Percentiles rank a stretch among this genome's conserved stretches.
phyloP scores from a whole-genome alignment of 1,140 invertebrate species.

The Bombus huntii region DNA sequence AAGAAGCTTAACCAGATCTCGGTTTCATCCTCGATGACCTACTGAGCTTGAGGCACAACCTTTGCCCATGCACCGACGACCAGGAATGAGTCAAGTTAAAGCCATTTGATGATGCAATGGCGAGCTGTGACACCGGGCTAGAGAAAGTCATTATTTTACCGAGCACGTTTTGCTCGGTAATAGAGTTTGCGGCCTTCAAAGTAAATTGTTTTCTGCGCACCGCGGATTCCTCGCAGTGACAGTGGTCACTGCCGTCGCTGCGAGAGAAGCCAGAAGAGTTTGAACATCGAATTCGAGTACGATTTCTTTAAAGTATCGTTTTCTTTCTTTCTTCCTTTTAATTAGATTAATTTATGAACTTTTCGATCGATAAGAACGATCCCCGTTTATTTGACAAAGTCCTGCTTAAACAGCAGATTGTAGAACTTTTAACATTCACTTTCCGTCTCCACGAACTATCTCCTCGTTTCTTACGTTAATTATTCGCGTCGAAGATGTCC shows the following conservation, averaged over 20 bases:
- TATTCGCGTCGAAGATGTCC: too few species aligned
- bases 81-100: constrained; percentile 71
- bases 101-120: constrained; percentile 79
- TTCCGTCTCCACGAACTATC: too few species aligned
- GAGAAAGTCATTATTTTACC: constrained; percentile 81
- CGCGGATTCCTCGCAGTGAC: constrained; percentile 24
- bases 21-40: constrained; percentile 76
- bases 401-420: too few species aligned
- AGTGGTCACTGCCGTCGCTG: neutral
- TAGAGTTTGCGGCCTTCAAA: constrained; percentile 82
- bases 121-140: constrained; percentile 66
- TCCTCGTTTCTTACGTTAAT: too few species aligned
- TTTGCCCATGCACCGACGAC: constrained; percentile 70
- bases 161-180: constrained; percentile 77
- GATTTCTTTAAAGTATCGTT: neutral
- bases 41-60: constrained; percentile 82
- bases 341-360: neutral
- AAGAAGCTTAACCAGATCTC: neutral
- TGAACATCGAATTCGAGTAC: neutral
- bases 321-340: too few species aligned
- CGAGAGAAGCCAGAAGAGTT: neutral
- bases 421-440: too few species aligned
- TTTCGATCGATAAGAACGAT: neutral
- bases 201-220: constrained; percentile 80
- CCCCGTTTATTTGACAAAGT: too few species aligned